phyloP scores from a whole-genome alignment of 2,888 invertebrate genomes.

The Epiblema foenella region DNA sequence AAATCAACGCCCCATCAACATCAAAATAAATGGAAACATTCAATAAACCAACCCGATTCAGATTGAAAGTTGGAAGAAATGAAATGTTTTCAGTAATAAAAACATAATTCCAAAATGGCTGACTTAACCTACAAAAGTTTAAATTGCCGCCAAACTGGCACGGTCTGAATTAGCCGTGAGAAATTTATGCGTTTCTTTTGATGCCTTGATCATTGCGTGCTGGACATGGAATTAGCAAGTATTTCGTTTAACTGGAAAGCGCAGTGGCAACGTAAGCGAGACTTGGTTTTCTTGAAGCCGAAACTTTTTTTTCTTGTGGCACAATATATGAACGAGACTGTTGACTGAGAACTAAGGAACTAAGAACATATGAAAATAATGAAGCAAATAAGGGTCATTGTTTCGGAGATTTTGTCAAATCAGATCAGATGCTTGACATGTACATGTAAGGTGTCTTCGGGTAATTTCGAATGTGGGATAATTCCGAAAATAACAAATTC shows the following conservation, averaged over 20 bases:
- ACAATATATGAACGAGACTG: no score
- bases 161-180: constrained; percentile 25
- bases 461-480: no score
- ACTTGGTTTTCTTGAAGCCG: not conserved
- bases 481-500: no score
- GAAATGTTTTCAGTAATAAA: constrained; percentile 35
- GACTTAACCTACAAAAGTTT: constrained; percentile 43
- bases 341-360: no score
- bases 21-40: constrained; percentile 29
- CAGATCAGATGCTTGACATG: no score
- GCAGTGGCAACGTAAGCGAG: not conserved
- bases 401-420: no score
- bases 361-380: no score
- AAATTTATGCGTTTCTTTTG: constrained; percentile 50
- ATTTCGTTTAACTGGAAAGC: not conserved
- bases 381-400: no score
- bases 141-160: constrained; percentile 34
- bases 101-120: constrained; percentile 32
- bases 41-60: constrained; percentile 30
- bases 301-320: not conserved
- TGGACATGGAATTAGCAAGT: constrained; percentile 1
- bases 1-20: constrained; percentile 10
- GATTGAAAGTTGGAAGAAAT: constrained; percentile 18
- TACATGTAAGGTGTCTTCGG: no score
- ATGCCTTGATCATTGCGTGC: constrained; percentile 52